These are phyloP conservation scores for Nymphalis io DNA, from an alignment of 1,140 invertebrate genomes.

Conservation along the genomic window DNA sequence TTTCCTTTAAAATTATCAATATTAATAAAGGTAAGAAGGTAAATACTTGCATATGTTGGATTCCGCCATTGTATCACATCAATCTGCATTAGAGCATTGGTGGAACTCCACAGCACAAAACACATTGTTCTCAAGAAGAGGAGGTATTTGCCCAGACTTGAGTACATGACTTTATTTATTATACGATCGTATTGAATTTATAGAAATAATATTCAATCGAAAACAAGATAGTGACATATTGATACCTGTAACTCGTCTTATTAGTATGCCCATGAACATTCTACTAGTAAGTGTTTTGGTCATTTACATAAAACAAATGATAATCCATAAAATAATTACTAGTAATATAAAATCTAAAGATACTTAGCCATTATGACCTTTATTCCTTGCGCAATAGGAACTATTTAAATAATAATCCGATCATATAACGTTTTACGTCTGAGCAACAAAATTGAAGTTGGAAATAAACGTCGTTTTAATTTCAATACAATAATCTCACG, in stretches of 20 bases:
- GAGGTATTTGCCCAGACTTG: too few relatives aligned
- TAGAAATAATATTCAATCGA: background rate
- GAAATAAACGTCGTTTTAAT: conserved; percentile 16
- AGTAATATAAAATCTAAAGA: background rate
- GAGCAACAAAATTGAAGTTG: background rate
- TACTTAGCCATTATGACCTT: background rate
- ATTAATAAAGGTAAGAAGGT: too few relatives aligned
- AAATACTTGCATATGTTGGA: too few relatives aligned
- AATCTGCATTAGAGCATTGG: too few relatives aligned
- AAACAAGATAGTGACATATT: conserved; percentile 3
- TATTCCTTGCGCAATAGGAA: background rate
- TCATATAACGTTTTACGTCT: background rate
- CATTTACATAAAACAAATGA: background rate
- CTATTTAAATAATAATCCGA: too few relatives aligned
- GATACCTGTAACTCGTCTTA: background rate
- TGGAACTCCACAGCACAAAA: too few relatives aligned
- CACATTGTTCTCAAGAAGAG: too few relatives aligned
- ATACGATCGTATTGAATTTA: background rate
- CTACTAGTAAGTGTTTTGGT: background rate
- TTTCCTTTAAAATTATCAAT: too few relatives aligned
- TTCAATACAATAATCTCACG: background rate
- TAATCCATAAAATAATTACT: background rate
- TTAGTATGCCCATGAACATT: background rate
- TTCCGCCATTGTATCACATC: too few relatives aligned
- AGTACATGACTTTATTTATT: too few relatives aligned